Evolutionary conservation across 2,797 vertebrate genomes (phyloP).

Genomic region (Acrossocheilus wenchowensis): DNA sequence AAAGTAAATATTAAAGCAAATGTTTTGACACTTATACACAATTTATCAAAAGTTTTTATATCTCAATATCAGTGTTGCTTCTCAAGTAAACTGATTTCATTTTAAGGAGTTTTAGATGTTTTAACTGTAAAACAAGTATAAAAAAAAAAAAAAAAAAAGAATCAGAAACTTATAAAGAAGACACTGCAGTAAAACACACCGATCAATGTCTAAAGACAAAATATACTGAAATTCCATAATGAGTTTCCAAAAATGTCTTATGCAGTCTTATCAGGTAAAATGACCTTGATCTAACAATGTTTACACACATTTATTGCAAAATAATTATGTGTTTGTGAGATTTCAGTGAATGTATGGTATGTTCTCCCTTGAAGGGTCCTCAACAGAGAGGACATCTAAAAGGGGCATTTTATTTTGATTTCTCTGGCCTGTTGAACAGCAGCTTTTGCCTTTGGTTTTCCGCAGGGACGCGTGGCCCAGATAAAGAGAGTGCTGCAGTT

Average conservation of each 20-base stretch:
- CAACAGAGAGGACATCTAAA: conserved; percentile 21
- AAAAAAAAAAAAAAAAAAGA: too few relatives aligned
- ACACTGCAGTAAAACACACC: too few relatives aligned
- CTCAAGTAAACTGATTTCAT: not conserved
- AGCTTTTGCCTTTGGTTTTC: conserved; percentile 25
- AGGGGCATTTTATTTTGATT: conserved; percentile 55
- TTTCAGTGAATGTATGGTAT: conserved; percentile 23
- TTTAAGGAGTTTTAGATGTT: not conserved
- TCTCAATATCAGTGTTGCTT: not conserved
- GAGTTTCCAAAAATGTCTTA: not conserved
- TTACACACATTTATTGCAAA: not conserved
- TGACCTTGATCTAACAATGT: not conserved
- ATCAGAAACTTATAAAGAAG: too few relatives aligned
- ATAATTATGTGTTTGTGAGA: not conserved
- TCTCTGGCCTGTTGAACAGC: conserved; percentile 56
- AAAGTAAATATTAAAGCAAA: not conserved
- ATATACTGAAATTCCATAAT: too few relatives aligned
- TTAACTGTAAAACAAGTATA: too few relatives aligned
- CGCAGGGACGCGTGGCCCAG: conserved; percentile 41
- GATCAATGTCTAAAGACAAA: too few relatives aligned
- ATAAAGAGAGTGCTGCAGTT: conserved; percentile 44
- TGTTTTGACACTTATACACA: not conserved
- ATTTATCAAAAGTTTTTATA: not conserved
- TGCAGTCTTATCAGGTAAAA: not conserved
- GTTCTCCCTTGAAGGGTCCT: conserved; percentile 16